phyloP scores from a whole-genome alignment of 53 echinoderm and acorn worm genomes.

The Paracentrotus lividus region DNA sequence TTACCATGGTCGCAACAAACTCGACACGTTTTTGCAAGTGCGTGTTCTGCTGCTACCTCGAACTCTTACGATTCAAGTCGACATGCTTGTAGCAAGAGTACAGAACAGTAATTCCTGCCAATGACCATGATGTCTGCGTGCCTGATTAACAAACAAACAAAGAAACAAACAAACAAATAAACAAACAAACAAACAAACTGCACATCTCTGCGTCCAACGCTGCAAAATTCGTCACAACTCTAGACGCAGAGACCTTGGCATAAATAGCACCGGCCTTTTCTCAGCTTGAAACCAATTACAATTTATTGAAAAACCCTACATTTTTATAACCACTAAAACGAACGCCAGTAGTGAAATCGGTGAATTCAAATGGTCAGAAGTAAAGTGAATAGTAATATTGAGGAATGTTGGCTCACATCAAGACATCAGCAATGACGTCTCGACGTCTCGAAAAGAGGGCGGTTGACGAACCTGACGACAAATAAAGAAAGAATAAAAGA shows the following conservation, averaged over 20 bases:
- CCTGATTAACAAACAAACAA: no score
- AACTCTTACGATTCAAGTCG: no score
- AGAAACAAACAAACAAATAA: no score
- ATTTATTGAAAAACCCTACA: not conserved
- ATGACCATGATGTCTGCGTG: no score
- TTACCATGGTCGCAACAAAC: no score
- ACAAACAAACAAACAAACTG: no score
- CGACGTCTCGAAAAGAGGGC: not conserved
- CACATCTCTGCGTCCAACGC: no score
- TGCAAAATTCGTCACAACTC: no score
- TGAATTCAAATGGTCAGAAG: not conserved
- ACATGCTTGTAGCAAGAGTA: no score
- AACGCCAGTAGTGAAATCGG: not conserved
- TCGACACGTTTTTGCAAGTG: no score
- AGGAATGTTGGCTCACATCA: not conserved
- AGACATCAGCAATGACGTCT: not conserved
- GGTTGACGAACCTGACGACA: not conserved
- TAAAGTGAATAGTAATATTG: not conserved
- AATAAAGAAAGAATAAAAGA: not conserved
- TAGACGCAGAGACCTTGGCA: not conserved
- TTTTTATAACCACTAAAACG: slow-evolving; percentile 17
- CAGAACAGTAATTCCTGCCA: no score
- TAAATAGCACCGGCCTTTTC: not conserved
- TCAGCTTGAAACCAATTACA: slow-evolving; percentile 33
- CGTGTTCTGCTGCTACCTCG: no score